Conservation (phyloP, 2,888 invertebrate species). For the Patella ulyssiponensis region DNA sequence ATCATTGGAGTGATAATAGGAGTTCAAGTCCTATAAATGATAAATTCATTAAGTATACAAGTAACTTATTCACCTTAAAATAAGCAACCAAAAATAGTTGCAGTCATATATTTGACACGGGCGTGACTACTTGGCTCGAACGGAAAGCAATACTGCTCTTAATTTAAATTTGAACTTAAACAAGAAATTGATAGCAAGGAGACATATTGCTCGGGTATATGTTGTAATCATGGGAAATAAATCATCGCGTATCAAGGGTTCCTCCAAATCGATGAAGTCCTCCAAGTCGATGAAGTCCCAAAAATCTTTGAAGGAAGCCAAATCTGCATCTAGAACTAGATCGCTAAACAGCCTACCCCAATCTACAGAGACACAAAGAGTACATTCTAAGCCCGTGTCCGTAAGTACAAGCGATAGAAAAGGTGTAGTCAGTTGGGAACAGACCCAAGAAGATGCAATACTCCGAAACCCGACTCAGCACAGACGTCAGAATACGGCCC, state of each 20-base stretch:
- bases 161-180: too few relatives aligned
- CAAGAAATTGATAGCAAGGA: too few relatives aligned
- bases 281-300: neutral
- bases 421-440: neutral
- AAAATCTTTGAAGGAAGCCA: neutral
- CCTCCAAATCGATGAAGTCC: neutral
- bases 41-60: too few relatives aligned
- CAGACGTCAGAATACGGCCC: slow-evolving; percentile 1
- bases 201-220: too few relatives aligned
- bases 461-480: neutral
- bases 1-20: too few relatives aligned
- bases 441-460: neutral
- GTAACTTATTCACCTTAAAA: too few relatives aligned
- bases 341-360: neutral
- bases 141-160: too few relatives aligned
- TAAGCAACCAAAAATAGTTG: too few relatives aligned
- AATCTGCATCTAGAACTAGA: neutral
- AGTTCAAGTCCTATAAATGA: too few relatives aligned
- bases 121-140: too few relatives aligned
- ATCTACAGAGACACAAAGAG: neutral
- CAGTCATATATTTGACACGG: too few relatives aligned
- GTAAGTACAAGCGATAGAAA: neutral
- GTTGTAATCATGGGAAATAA: neutral
- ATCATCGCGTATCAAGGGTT: neutral
- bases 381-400: neutral